Conservation (phyloP, 2,113 vertebrate genomes). For the Xenus cinereus region DNA sequence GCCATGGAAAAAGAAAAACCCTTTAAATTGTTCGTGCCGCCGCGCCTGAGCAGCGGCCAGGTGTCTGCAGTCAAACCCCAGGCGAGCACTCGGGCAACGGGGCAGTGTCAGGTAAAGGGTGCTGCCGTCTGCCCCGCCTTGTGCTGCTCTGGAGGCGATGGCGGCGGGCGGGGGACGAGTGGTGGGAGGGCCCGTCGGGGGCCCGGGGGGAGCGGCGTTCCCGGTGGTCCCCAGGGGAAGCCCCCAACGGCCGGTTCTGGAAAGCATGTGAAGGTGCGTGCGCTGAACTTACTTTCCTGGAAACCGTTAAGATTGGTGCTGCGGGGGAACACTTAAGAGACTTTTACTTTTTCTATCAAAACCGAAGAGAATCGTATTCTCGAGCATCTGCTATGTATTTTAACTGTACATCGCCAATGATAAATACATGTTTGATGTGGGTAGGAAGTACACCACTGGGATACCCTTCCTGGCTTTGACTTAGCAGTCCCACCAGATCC, state of each 20-base stretch:
- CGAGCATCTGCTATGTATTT: not conserved
- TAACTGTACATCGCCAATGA: not conserved
- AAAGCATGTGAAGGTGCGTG: fast-evolving
- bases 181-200: not conserved
- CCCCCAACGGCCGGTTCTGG: not conserved
- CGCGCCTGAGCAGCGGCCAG: constrained; percentile 42
- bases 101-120: not conserved
- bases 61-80: constrained; percentile 59
- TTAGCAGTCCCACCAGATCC: not conserved
- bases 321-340: not conserved
- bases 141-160: not conserved
- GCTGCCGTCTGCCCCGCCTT: not conserved
- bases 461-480: not conserved
- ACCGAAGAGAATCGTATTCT: not conserved
- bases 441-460: not conserved
- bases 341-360: not conserved
- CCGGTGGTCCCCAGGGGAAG: fast-evolving
- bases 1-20: constrained; percentile 2
- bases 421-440: not conserved
- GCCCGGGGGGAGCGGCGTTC: too few species aligned
- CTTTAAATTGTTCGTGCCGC: constrained; percentile 47
- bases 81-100: not conserved
- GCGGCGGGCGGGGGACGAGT: not conserved
- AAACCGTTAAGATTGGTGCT: not conserved
- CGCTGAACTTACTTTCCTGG: fast-evolving